Base-by-base conservation (phyloP, 2,113 vertebrate species). In the Hucho hucho region DNA sequence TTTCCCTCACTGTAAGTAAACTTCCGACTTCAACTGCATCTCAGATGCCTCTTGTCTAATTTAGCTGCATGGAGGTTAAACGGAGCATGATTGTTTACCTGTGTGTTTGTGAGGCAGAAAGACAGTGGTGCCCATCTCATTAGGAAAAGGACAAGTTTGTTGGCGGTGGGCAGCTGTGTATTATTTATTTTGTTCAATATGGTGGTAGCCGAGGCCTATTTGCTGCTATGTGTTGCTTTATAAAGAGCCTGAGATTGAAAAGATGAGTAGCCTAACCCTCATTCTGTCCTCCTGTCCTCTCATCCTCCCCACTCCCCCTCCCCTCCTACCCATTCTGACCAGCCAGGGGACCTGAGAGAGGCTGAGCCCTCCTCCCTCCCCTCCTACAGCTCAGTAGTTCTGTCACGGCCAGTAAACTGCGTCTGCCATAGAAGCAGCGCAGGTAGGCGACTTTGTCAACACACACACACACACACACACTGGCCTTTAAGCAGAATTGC, bases 381-480 rank as follows among this genome's bases (percentile, higher is more conserved):
- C 69, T 73, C 70, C 49, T 58, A 26, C 7, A 74, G 49, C 67
- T 74, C 66, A 22, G 76, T 77, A 63, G 76, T 87, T 84, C 82
- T 81, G 77, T 88, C 86, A 88, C 49, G 67, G 77, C 64, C 70
- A 68, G 77, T 68, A 84, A 82, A 86, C 83, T 37, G 75, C 20
- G 26, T 78, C 73, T 70, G 64, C 83, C 80, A 68, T 22, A 78
- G 81, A 87, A 87, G 74, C 28, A 74, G 80, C 72, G 61, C 0
- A 67, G 82, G 80, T 0, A 71, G 81, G 81, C 81, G 87, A 92
- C 91, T 92, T 91, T 91, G 87, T 88, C 81, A 81, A 77, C 63
- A 69, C 75, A 11, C 74, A 49, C 47, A 49, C 47, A 49, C 47
- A 49, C 63, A 69, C 75, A 11, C 3, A 49, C 47, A 16, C 72